A percentile compares a stretch with the other conserved stretches of the same genome.
Conservation (phyloP, 1,140 invertebrate genomes). For the Pteromalus puparum region DNA sequence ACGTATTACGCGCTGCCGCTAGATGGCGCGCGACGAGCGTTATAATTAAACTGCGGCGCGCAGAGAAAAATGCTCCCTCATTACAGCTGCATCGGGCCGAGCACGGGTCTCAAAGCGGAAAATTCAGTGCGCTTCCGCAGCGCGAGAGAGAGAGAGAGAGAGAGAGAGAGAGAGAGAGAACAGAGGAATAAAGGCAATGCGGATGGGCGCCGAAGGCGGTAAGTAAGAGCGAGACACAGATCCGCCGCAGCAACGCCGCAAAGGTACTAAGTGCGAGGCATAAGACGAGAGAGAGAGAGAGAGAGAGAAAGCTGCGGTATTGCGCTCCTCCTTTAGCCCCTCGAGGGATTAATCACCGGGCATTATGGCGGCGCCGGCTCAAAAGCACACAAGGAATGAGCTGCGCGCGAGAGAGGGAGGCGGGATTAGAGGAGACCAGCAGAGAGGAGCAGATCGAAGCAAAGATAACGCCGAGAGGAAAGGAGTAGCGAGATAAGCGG, state of each 20-base stretch:
- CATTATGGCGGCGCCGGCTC: conserved; percentile 67
- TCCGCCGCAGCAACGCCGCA: too few relatives aligned
- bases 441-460: conserved; percentile 36
- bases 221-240: background rate
- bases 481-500: conserved; percentile 28
- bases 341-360: conserved; percentile 70
- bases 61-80: background rate
- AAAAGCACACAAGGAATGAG: conserved; percentile 63
- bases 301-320: conserved; percentile 55
- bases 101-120: background rate
- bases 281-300: conserved; percentile 22
- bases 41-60: too few relatives aligned
- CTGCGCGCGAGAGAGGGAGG: conserved; percentile 34
- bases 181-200: conserved; percentile 15
- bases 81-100: background rate
- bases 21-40: too few relatives aligned
- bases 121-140: background rate
- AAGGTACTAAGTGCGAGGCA: too few relatives aligned
- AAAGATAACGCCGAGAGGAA: conserved; percentile 13
- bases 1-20: too few relatives aligned
- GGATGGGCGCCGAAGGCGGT: conserved; percentile 28
- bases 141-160: too few relatives aligned
- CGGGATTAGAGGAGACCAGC: background rate
- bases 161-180: too few relatives aligned
- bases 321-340: conserved; percentile 52